phyloP scores from a whole-genome alignment of 2,888 invertebrate genomes.

The Dendrolimus houi region DNA sequence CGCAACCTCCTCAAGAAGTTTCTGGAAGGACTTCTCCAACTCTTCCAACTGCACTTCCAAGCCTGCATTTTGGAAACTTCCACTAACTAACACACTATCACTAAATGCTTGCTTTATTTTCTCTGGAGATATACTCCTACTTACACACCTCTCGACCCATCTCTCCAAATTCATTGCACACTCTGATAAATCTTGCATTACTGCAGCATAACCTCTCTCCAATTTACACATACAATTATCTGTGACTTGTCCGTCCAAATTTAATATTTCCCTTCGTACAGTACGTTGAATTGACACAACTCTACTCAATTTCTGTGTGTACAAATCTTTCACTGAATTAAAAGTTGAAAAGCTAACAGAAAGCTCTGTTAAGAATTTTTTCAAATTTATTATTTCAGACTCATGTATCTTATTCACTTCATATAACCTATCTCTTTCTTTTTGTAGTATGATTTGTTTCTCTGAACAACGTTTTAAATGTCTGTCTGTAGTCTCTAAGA shows the following conservation, averaged over 20 bases:
- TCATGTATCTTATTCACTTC: conserved; percentile 62
- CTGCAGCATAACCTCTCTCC: conserved; percentile 55
- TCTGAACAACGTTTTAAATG: conserved; percentile 56
- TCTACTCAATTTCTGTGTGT: conserved; percentile 48
- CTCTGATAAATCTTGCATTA: conserved; percentile 57
- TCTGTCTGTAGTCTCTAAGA: conserved; percentile 61
- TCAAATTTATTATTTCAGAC: conserved; percentile 56
- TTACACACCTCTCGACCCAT: conserved; percentile 56
- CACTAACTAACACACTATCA: conserved; percentile 33
- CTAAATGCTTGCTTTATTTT: conserved; percentile 58
- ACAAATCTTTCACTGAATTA: conserved; percentile 51
- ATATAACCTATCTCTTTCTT: conserved; percentile 51
- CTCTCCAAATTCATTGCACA: conserved; percentile 54
- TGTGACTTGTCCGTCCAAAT: conserved; percentile 39
- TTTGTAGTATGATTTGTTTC: conserved; percentile 48
- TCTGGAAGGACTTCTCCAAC: conserved; percentile 58
- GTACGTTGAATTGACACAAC: conserved; percentile 57
- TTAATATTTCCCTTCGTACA: conserved; percentile 55
- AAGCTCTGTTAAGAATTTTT: conserved; percentile 57
- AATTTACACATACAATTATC: conserved; percentile 45
- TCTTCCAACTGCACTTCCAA: conserved; percentile 57
- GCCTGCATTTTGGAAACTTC: conserved; percentile 47
- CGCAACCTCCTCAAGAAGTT: conserved; percentile 46
- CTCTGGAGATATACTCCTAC: conserved; percentile 45
- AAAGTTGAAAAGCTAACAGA: conserved; percentile 57